These are phyloP conservation scores for Yponomeuta cagnagella DNA, from an alignment of 2,888 invertebrate species.

Conservation along the genomic window DNA sequence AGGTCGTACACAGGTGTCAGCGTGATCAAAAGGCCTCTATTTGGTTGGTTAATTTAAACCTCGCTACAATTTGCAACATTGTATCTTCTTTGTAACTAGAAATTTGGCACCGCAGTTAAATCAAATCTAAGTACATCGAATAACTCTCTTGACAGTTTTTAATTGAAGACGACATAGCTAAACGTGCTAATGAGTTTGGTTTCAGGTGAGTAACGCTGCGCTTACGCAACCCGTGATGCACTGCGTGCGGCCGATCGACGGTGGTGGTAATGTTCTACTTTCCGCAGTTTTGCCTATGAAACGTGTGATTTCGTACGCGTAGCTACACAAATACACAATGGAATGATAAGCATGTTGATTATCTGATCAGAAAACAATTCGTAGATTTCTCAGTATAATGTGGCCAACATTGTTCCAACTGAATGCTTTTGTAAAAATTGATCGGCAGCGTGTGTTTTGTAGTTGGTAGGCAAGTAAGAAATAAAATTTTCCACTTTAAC, in stretches of 20 bases:
- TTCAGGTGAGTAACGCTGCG: conserved; percentile 45
- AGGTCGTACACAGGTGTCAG: conserved; percentile 49
- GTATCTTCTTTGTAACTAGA: no score
- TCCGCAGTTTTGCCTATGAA: conserved; percentile 20
- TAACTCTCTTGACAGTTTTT: not conserved
- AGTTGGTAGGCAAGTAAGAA: no score
- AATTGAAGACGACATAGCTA: conserved; percentile 15
- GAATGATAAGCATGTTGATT: not conserved
- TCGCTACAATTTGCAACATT: not conserved
- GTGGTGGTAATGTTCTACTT: conserved; percentile 32
- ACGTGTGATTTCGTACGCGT: not conserved
- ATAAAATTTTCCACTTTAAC: no score
- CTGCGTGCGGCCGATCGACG: conserved; percentile 25
- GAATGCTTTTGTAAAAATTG: no score
- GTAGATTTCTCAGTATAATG: not conserved
- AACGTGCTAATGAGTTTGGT: conserved; percentile 30
- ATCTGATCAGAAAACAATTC: not conserved
- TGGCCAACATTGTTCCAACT: not conserved
- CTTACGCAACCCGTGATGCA: conserved; percentile 36
- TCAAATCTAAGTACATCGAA: not conserved
- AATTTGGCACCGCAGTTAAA: not conserved
- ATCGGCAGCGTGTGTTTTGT: no score
- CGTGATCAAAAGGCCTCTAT: not conserved
- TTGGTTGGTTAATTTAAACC: not conserved
- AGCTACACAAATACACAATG: not conserved